Base-by-base conservation (phyloP, 35 echinoderm and acorn worm genomes). In the Diadema setosum region DNA sequence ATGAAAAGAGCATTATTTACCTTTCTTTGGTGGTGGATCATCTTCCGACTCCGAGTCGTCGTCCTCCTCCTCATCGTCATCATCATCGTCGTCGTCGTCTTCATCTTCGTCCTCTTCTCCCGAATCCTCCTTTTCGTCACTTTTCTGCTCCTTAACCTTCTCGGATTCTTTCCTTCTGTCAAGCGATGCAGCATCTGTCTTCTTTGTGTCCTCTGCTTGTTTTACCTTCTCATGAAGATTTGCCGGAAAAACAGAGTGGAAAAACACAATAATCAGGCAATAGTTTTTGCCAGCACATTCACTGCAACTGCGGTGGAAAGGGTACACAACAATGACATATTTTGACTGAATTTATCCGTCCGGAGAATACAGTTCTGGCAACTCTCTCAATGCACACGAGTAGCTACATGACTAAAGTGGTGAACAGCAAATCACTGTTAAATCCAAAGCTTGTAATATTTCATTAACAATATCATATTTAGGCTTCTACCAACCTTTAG, bases 61-160 rank as follows among this genome's bases (percentile, higher is more conserved):
- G 30, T 37, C 81, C 29, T 90, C 88, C 43, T 89, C 74, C 20
- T 82, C 46, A 39, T 40, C 55, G 12, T 90, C 88, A 48, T 84
- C 59, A 5, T 87, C 85, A 35, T 45, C 25, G 4, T 58, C 73
- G 42, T 75, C 39, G 37, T 90, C 88, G 15, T 90, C 78, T 35
- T 84, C 75, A 4, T 88, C 86, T 36, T 88, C 86, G 33, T 89
- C 50, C 1, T 76, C 73, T 40, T 89, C 87, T 18, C 21, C 36
- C 4, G 65, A 29, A 6, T 86, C 60, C 4, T 55, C 74, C 16
- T 74, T 65, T 3, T 74, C 65, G 25, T 44, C 65, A 8, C 75
- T 42, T 2, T 76, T 42, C 45, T 44, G 32, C n/a, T 63, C 57
- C 2, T 74, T 41, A 21, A 70, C 60, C 17, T 80, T 42, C 12